Conservation (phyloP, 2,797 vertebrate species). For the Numenius phaeopus region DNA sequence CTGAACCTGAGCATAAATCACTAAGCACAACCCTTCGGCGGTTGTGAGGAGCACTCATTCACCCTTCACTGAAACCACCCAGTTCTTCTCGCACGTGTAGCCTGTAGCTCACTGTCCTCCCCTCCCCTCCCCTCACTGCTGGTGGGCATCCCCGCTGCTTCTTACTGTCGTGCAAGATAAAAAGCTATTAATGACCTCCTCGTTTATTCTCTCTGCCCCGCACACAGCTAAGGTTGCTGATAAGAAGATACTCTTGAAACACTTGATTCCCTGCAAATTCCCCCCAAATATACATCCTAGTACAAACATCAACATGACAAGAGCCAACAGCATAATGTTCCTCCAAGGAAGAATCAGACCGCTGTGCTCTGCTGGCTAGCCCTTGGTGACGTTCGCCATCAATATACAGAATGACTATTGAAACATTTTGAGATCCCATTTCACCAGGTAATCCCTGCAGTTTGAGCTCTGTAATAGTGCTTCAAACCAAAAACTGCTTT, state of each 20-base stretch:
- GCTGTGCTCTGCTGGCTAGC: not conserved
- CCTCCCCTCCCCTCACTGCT: not conserved
- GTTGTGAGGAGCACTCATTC: not conserved
- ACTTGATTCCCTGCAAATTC: not conserved
- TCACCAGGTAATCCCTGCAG: not conserved
- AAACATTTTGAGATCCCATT: not conserved
- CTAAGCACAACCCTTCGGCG: not conserved
- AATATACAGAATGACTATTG: not conserved
- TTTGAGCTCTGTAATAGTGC: not conserved
- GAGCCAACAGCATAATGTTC: not conserved
- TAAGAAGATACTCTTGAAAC: not conserved
- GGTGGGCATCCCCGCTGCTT: not conserved
- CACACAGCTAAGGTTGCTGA: not conserved
- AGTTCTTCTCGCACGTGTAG: not conserved
- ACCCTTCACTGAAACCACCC: not conserved
- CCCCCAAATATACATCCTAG: not conserved
- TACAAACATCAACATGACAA: not conserved
- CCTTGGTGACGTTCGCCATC: not conserved
- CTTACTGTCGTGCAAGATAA: not conserved
- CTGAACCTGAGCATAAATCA: not conserved
- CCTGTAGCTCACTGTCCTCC: not conserved
- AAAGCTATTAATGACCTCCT: not conserved
- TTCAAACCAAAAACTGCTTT: not conserved
- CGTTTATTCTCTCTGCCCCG: not conserved
- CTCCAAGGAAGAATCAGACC: not conserved